These are phyloP conservation scores for Perca flavescens DNA, from an alignment of 2,113 vertebrate genomes.

Conservation along the genomic window DNA sequence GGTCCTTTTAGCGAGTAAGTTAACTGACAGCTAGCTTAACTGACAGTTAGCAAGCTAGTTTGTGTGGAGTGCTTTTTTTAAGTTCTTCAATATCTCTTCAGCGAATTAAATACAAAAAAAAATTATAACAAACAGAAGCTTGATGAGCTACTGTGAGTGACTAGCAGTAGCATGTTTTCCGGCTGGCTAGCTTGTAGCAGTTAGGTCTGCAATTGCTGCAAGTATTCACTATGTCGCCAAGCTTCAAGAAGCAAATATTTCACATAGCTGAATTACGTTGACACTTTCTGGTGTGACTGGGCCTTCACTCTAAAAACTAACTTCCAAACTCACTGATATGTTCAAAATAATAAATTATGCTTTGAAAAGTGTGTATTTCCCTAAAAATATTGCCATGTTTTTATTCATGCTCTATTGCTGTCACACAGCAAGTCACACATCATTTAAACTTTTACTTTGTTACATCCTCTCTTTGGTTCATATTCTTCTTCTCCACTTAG, in stretches of 20 bases:
- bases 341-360: neutral
- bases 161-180: neutral
- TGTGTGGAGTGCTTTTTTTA: neutral
- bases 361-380: conserved; percentile 22
- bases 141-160: neutral
- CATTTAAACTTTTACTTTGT: neutral
- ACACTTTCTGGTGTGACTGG: neutral
- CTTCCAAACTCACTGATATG: neutral
- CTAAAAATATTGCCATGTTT: neutral
- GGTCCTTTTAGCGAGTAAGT: neutral
- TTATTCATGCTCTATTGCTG: conserved; percentile 8
- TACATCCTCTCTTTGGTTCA: neutral
- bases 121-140: neutral
- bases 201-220: neutral
- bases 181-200: neutral
- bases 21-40: neutral
- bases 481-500: neutral
- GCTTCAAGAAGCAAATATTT: neutral
- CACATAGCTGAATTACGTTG: neutral
- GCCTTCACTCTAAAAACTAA: neutral
- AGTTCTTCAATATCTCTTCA: neutral
- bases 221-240: neutral
- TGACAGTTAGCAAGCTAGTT: neutral
- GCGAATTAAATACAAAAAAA: neutral
- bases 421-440: neutral